A percentile compares a stretch with the other conserved stretches of the same genome.
These are phyloP conservation scores for Aleadryas rufinucha DNA, from an alignment of 2,113 vertebrate species.

Conservation along the genomic window DNA sequence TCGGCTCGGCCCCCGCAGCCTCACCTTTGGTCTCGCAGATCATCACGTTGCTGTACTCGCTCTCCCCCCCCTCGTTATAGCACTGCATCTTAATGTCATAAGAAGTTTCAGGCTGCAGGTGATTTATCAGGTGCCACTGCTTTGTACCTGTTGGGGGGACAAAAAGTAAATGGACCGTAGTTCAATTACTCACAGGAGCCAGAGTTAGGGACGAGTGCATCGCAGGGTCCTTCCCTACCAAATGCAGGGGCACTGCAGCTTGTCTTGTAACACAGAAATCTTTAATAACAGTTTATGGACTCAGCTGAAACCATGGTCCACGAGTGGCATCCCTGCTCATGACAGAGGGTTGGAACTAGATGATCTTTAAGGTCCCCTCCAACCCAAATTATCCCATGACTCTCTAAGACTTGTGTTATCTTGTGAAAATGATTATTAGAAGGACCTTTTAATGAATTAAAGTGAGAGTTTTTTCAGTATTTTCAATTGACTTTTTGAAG, in stretches of 20 bases:
- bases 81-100: conserved; percentile 98
- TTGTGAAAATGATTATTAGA: not conserved
- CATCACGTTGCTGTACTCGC: conserved; percentile 96
- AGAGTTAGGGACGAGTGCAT: rapidly evolving
- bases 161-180: not conserved
- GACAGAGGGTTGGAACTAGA: not conserved
- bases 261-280: not conserved
- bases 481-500: not conserved
- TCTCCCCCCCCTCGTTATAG: conserved; percentile 89
- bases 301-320: not conserved
- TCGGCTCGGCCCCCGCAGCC: not conserved
- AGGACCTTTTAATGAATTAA: not conserved
- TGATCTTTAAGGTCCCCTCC: not conserved
- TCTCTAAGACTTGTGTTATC: rapidly evolving
- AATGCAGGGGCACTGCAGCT: not conserved
- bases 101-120: conserved; percentile 90
- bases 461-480: rapidly evolving
- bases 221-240: rapidly evolving
- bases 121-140: conserved; percentile 90
- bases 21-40: conserved; percentile 95
- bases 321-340: not conserved
- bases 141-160: conserved; percentile 75
- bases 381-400: not conserved
- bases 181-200: not conserved
- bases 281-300: not conserved